These are phyloP conservation scores for Malacoraja senta DNA, from an alignment of 2,797 vertebrate species.

Conservation along the genomic window DNA sequence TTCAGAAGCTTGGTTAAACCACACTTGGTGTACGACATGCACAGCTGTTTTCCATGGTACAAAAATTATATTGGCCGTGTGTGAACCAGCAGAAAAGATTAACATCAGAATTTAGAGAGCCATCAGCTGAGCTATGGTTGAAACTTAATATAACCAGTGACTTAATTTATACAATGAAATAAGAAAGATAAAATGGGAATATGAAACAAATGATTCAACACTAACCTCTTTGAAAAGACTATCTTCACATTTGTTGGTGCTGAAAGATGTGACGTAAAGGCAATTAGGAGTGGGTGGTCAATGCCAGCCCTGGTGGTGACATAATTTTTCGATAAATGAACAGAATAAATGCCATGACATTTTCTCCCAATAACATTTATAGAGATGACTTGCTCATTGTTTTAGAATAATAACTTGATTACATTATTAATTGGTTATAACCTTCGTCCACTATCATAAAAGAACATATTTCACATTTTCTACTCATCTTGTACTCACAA, in stretches of 20 bases:
- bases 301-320: too few species aligned
- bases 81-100: not conserved
- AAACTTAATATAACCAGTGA: too few species aligned
- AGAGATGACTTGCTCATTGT: not conserved
- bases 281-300: too few species aligned
- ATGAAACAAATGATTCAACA: not conserved
- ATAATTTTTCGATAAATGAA: too few species aligned
- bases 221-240: not conserved
- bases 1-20: not conserved
- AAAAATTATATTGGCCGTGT: not conserved
- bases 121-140: too few species aligned
- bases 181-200: not conserved
- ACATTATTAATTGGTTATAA: not conserved
- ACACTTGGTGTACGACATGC: not conserved
- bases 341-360: too few species aligned
- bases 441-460: not conserved
- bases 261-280: not conserved
- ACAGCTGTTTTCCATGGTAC: not conserved
- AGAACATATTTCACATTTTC: not conserved
- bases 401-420: not conserved
- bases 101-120: not conserved
- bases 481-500: not conserved
- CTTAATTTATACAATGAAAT: not conserved
- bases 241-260: not conserved
- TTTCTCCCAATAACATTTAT: conserved; percentile 12